Percentiles rank a stretch among this genome's conserved stretches.
Evolutionary conservation across 2,113 vertebrate species (phyloP).

Genomic region (Nansenia antarctica): DNA sequence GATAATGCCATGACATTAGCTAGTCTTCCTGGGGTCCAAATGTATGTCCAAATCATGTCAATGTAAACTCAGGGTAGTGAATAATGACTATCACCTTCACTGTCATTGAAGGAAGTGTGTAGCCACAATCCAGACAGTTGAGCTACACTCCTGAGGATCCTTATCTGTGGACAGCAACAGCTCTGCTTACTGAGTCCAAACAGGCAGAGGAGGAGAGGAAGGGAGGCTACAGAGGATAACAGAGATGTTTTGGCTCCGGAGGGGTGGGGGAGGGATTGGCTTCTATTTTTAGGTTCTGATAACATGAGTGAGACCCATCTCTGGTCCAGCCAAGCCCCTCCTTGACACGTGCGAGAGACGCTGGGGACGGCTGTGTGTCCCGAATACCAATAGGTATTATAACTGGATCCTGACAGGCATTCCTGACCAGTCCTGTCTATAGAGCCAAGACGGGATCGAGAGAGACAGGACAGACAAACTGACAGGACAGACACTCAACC

Average conservation of each 20-base stretch:
- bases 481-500: neutral
- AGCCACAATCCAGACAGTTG: slow-evolving; percentile 46
- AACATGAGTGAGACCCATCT: slow-evolving; percentile 47
- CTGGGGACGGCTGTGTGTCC: slow-evolving; percentile 53
- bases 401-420: slow-evolving; percentile 69
- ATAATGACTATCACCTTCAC: slow-evolving; percentile 33
- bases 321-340: slow-evolving; percentile 59
- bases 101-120: slow-evolving; percentile 34
- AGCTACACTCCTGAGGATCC: slow-evolving; percentile 41
- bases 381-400: slow-evolving; percentile 69
- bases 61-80: neutral
- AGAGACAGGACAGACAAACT: neutral
- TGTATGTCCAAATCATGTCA: neutral
- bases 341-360: slow-evolving; percentile 67
- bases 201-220: slow-evolving; percentile 27
- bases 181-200: slow-evolving; percentile 51
- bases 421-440: slow-evolving; percentile 56
- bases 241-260: slow-evolving; percentile 7
- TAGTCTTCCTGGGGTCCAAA: no score
- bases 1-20: no score
- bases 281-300: slow-evolving; percentile 71
- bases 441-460: neutral
- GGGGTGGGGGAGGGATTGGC: slow-evolving; percentile 28
- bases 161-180: slow-evolving; percentile 47
- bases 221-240: slow-evolving; percentile 20